Conservation (phyloP, 1,140 invertebrate species). For the Neodiprion virginianus region DNA sequence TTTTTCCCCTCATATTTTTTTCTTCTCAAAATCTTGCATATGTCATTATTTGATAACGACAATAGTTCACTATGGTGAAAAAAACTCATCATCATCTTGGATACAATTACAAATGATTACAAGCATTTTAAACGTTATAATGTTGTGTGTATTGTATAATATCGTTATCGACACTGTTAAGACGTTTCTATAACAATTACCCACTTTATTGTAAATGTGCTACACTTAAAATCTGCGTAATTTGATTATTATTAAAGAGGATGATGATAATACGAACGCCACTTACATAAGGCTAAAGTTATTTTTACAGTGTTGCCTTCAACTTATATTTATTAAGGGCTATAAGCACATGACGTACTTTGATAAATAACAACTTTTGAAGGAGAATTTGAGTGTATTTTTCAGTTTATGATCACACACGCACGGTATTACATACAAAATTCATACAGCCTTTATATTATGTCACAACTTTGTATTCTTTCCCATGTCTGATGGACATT, state of each 20-base stretch:
- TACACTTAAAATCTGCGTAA: conserved; percentile 5
- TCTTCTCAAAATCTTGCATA: background rate
- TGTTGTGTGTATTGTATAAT: conserved; percentile 17
- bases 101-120: background rate
- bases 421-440: conserved; percentile 45
- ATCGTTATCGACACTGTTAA: conserved; percentile 1
- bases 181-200: background rate
- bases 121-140: conserved; percentile 22
- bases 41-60: background rate
- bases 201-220: conserved; percentile 8
- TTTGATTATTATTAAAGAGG: conserved; percentile 23
- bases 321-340: conserved; percentile 21
- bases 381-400: conserved; percentile 47
- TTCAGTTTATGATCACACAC: conserved; percentile 41
- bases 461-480: conserved; percentile 28
- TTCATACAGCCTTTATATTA: conserved; percentile 45
- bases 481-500: background rate
- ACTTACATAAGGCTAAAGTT: background rate
- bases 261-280: conserved; percentile 25
- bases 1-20: background rate
- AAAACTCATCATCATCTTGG: background rate
- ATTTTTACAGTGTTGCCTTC: conserved; percentile 15
- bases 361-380: conserved; percentile 45
- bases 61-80: background rate
- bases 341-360: conserved; percentile 43